These are phyloP conservation scores for Gnathonemus echidnorhynchus DNA, from an alignment of 2,113 vertebrate species.

Conservation along the genomic window DNA sequence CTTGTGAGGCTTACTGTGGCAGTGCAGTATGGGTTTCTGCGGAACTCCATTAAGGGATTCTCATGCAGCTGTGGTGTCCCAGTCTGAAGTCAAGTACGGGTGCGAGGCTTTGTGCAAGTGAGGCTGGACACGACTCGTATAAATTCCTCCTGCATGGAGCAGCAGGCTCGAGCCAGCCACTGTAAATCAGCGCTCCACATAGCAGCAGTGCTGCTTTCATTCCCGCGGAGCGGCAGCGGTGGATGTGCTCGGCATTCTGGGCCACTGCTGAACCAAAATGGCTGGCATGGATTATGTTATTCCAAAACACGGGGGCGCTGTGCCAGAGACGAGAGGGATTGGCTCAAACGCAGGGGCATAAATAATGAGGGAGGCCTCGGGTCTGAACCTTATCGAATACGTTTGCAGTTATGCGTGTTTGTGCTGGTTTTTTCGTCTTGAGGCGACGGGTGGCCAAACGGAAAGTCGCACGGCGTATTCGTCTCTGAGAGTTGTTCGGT, in stretches of 20 bases:
- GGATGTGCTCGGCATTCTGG: neutral
- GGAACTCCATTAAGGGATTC: neutral
- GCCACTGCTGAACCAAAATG: neutral
- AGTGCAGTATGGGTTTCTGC: neutral
- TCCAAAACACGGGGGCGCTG: neutral
- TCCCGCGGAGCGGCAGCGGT: neutral
- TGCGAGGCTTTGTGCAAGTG: constrained; percentile 3
- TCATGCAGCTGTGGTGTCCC: neutral
- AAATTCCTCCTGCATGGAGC: neutral
- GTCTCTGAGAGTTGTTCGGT: neutral
- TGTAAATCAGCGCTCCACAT: neutral
- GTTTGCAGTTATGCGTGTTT: neutral
- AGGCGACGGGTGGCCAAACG: neutral
- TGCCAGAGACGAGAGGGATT: neutral
- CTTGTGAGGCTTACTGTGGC: neutral
- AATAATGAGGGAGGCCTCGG: neutral
- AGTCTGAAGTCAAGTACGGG: neutral
- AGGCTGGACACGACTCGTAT: neutral
- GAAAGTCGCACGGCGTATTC: too few relatives aligned
- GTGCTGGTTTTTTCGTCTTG: neutral
- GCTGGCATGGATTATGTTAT: neutral
- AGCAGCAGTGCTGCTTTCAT: neutral
- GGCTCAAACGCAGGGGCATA: neutral
- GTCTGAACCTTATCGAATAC: neutral
- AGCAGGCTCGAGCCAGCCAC: neutral